These are phyloP conservation scores for Dastarcus helophoroides DNA, from an alignment of 2,888 invertebrate species.

Conservation along the genomic window DNA sequence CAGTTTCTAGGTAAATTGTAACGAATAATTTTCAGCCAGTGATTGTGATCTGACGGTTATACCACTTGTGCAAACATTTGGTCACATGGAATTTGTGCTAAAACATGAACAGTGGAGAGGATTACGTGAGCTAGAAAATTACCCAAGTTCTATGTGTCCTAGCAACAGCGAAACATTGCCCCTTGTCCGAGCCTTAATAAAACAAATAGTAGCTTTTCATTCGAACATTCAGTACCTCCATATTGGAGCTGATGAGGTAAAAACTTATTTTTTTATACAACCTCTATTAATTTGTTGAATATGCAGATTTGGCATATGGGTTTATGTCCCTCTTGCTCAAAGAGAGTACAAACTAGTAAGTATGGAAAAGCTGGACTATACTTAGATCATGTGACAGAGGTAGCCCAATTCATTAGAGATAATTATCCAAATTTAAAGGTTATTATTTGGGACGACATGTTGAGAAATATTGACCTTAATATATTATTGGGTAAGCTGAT, in stretches of 20 bases:
- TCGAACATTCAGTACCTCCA: conserved; percentile 44
- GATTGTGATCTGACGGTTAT: conserved; percentile 57
- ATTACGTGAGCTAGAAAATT: conserved; percentile 53
- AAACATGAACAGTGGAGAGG: conserved; percentile 51
- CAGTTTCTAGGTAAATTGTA: too few relatives aligned
- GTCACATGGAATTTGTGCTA: conserved; percentile 62
- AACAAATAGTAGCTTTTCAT: conserved; percentile 42
- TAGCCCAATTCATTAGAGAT: conserved; percentile 48
- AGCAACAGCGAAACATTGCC: conserved; percentile 49
- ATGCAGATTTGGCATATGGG: conserved; percentile 49
- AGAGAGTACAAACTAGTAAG: conserved; percentile 38
- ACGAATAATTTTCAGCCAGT: conserved; percentile 37
- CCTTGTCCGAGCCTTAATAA: conserved; percentile 57
- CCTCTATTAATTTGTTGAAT: conserved; percentile 40
- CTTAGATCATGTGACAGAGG: conserved; percentile 47
- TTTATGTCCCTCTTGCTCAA: conserved; percentile 47
- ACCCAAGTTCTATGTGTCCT: conserved; percentile 63
- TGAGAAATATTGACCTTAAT: conserved; percentile 45
- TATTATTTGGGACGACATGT: conserved; percentile 75
- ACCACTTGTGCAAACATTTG: conserved; percentile 67
- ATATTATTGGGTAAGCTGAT: conserved; percentile 49
- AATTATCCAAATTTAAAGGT: conserved; percentile 48
- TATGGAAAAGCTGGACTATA: conserved; percentile 47
- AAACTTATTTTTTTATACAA: conserved; percentile 17
- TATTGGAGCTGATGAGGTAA: conserved; percentile 65